These are phyloP conservation scores for Malacoctenus gilli DNA, from an alignment of 2,797 vertebrate genomes.

Conservation along the genomic window DNA sequence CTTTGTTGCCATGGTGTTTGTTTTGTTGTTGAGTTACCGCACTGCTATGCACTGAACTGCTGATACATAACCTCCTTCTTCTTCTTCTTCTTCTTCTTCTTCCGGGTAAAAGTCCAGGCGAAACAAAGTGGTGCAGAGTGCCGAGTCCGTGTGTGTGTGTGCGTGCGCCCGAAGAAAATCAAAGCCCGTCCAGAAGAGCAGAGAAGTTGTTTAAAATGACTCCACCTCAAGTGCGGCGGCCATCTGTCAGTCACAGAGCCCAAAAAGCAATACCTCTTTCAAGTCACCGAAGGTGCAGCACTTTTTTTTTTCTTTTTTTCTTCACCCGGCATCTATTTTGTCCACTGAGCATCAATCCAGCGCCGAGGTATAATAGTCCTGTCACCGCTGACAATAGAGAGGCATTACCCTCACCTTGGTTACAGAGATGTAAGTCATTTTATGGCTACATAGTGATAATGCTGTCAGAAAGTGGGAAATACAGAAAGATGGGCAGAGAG, in stretches of 20 bases:
- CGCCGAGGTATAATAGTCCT: slow-evolving; percentile 49
- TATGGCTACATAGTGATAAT: slow-evolving; percentile 50
- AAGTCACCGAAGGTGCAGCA: slow-evolving; percentile 45
- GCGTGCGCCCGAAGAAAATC: neutral
- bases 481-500: slow-evolving; percentile 6
- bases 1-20: no score
- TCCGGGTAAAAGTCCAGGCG: no score
- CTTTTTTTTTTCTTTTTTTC: no score
- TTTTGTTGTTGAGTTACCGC: no score
- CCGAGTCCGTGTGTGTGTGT: neutral
- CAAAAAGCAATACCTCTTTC: slow-evolving; percentile 56
- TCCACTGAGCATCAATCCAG: slow-evolving; percentile 59
- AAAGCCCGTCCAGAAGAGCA: slow-evolving; percentile 18
- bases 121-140: no score
- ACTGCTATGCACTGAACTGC: no score
- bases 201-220: slow-evolving; percentile 31
- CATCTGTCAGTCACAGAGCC: slow-evolving; percentile 63
- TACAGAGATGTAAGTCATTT: slow-evolving; percentile 52
- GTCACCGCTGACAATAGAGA: slow-evolving; percentile 61
- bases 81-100: no score
- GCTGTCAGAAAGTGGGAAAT: slow-evolving; percentile 26
- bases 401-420: slow-evolving; percentile 58
- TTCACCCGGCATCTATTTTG: slow-evolving; percentile 44
- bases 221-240: slow-evolving; percentile 45
- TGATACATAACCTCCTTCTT: no score